Evolutionary conservation across 2,113 vertebrate genomes (phyloP), one percentile per base, ranked within the genome.

Genomic region (Cavia aperea): DNA sequence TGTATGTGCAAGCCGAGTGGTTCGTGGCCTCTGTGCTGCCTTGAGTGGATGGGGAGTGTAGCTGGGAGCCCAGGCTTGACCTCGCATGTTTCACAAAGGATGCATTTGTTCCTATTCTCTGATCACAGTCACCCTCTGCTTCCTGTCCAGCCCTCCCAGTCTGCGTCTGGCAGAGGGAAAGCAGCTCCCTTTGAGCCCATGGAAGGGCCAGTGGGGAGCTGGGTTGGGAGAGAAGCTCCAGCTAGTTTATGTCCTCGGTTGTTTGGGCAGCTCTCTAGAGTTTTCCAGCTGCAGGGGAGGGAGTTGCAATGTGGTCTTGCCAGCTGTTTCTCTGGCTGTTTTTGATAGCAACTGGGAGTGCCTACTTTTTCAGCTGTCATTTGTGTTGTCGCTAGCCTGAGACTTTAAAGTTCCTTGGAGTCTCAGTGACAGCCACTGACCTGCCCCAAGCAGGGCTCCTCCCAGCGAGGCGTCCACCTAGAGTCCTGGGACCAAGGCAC

Each of bases 41-140:
- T 72, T 31, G 73, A 39, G 51, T 54, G 68, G 68, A 70, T 39
- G 68, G 36, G 75, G n/a, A 1, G 51, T 91, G 94, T 84, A 0
- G 93, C 94, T 70, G 49, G 75, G 93, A 93, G 89, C 73, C 31
- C 1, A 85, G 95, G 1, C 89, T 95, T 93, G 79, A 15, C 26
- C 87, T 96, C 75, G 39, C 90, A 46, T 66, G 36, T 58, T 33
- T 24, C 83, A 97, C 96, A 97, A 97, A 96, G 96, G 93, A 94
- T 51, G 89, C 0, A 0, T 92, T 97, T 97, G 97, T 98, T 97
- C 95, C 77, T 36, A 86, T 82, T 36, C 77, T 77, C 77, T 72
- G 0, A 7, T 96, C 95, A 77, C 95, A 0, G 0, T 95, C 94
- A 93, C 94, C 92, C 83, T 33, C 1, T 85, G 70, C 94, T 93